These are phyloP conservation scores for Cryptus armator DNA, from an alignment of 2,888 invertebrate species.

Conservation along the genomic window DNA sequence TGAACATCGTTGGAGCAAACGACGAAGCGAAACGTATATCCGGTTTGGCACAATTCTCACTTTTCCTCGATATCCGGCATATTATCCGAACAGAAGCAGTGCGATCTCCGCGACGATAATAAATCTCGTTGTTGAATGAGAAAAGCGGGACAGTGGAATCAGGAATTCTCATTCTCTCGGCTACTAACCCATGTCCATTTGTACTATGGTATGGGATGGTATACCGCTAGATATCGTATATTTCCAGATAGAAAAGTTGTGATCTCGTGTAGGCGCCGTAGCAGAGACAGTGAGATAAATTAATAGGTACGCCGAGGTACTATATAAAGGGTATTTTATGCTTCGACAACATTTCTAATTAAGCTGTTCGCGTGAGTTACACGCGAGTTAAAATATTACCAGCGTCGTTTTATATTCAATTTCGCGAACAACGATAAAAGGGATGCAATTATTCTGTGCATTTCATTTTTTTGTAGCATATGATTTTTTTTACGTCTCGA, in stretches of 20 bases:
- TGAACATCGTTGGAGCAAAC: slow-evolving; percentile 1
- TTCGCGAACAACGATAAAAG: too few species aligned
- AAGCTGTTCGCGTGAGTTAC: too few species aligned
- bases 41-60: slow-evolving; percentile 41
- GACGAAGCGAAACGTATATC: slow-evolving; percentile 38
- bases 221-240: slow-evolving; percentile 11
- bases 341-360: neutral
- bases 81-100: slow-evolving; percentile 36
- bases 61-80: slow-evolving; percentile 47
- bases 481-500: too few species aligned
- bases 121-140: slow-evolving; percentile 60
- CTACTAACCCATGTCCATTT: slow-evolving; percentile 31
- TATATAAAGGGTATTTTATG: neutral
- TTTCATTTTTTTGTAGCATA: too few species aligned
- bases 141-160: slow-evolving; percentile 43
- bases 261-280: neutral
- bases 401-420: too few species aligned
- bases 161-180: slow-evolving; percentile 46
- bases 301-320: slow-evolving; percentile 2
- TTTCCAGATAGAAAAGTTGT: slow-evolving; percentile 27
- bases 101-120: slow-evolving; percentile 40
- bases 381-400: too few species aligned
- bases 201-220: slow-evolving; percentile 10
- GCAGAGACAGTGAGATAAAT: slow-evolving; percentile 19
- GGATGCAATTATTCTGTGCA: too few species aligned